Evolutionary conservation across 1,140 invertebrate species (phyloP).

Genomic region (Aphelenchoides fujianensis): DNA sequence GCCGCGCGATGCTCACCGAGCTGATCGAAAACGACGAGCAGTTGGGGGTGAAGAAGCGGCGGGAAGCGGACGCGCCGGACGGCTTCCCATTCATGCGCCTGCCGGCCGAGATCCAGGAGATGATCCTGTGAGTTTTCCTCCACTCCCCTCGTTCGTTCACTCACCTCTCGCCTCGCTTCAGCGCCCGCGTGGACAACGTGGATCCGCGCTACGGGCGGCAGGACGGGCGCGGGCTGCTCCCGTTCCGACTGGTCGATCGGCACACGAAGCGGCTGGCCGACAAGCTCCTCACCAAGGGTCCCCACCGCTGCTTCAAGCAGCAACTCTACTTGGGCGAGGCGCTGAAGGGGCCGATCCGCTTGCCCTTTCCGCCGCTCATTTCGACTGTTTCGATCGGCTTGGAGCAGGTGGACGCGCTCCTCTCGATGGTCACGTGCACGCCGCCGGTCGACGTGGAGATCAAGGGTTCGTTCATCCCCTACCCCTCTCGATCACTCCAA

Average conservation of each 20-base stretch:
- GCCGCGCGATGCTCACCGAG: background rate
- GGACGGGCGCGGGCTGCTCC: background rate
- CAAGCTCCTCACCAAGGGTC: background rate
- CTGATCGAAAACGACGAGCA: no score
- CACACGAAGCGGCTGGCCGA: background rate
- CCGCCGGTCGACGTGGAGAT: no score
- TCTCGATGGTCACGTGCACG: background rate
- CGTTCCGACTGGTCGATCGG: background rate
- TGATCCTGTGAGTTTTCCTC: background rate
- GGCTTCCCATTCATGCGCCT: background rate
- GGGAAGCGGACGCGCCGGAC: background rate
- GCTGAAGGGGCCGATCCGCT: background rate
- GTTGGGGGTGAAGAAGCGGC: background rate
- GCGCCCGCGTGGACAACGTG: background rate
- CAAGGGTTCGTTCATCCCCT: no score
- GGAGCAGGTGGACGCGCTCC: background rate
- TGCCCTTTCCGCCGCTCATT: background rate
- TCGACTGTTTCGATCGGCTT: background rate
- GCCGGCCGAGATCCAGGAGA: background rate
- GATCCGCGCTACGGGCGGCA: background rate
- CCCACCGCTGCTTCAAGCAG: background rate
- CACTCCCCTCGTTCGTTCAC: background rate
- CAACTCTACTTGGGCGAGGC: background rate
- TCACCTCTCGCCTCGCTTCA: background rate
- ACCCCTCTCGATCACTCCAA: no score